Evolutionary conservation across 2,888 invertebrate species (phyloP), one percentile per base, ranked within the genome.

Genomic region (Athalia circularis): DNA sequence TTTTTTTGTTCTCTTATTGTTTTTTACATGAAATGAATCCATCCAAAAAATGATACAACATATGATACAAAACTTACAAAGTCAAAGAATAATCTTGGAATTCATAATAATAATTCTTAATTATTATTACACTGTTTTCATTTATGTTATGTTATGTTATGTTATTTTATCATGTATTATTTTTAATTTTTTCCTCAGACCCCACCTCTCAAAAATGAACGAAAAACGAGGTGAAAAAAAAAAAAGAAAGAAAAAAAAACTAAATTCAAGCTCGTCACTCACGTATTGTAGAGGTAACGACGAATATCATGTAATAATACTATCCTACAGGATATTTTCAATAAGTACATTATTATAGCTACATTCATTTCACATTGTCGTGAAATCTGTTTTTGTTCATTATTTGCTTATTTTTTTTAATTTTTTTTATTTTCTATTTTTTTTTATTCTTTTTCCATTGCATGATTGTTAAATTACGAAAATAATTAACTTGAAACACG

Each of bases 21-120:
- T 52, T 70, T 70, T 54, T 70, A 70, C 70, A 70, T 29, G 45
- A 15, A 11, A 67, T 67, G 48, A 67, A 67, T 50, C 43, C 29
- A 67, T 50, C 43, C 29, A 15, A 45, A 70, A 43, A 70, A 70
- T 57, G 70, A 70, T 70, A 70, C 52, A 70, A 70, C 70, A 70
- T 70, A 70, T 70, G 70, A 70, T 70, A 70, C 70, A 70, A 70
- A 70, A 70, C 52, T 70, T 70, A 70, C 70, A 70, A 70, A 70
- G 54, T 54, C 48, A 70, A 70, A 70, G 57, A 70, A 54, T 70
- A 70, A 54, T 57, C n/a, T 6, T 52, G 29, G 29, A 29, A 29
- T 29, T 29, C 29, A 70, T 54, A 70, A 70, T 70, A 70, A 70
- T 57, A 70, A 54, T 54, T 70, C 57, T 57, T n/a, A 70, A 54